phyloP scores from a whole-genome alignment of 2,113 vertebrate genomes.

The Mirounga angustirostris region DNA sequence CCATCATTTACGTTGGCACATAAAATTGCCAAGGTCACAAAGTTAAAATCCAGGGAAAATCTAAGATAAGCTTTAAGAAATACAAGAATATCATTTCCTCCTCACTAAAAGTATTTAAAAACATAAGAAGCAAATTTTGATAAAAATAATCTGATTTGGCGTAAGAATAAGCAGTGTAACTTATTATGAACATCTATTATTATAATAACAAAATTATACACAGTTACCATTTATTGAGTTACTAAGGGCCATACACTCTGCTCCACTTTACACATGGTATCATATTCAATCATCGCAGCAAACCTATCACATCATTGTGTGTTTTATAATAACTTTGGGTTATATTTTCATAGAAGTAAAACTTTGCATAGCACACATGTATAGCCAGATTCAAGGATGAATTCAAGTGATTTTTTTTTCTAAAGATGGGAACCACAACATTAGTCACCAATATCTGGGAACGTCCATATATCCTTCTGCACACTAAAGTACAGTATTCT shows the following conservation, averaged over 20 bases:
- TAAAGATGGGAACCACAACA: conserved; percentile 23
- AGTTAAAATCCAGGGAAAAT: neutral
- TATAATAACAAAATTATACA: neutral
- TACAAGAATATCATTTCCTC: neutral
- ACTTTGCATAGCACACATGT: neutral
- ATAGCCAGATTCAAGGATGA: neutral
- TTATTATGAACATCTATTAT: neutral
- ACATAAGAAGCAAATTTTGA: neutral
- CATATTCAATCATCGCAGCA: neutral
- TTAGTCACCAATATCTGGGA: neutral
- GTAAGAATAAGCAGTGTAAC: neutral
- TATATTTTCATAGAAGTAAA: conserved; percentile 7
- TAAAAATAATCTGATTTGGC: neutral
- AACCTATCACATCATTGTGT: neutral
- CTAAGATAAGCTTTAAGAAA: conserved; percentile 1
- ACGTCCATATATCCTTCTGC: neutral
- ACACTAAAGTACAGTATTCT: neutral
- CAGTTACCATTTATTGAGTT: neutral
- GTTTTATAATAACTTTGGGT: neutral
- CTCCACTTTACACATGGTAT: neutral
- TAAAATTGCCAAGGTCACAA: conserved; percentile 3
- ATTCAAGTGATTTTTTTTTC: neutral
- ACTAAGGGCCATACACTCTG: neutral
- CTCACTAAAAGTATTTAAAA: conserved; percentile 21
- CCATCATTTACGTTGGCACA: neutral